phyloP scores from a whole-genome alignment of 2,888 invertebrate genomes.

The Alsophila aescularia region DNA sequence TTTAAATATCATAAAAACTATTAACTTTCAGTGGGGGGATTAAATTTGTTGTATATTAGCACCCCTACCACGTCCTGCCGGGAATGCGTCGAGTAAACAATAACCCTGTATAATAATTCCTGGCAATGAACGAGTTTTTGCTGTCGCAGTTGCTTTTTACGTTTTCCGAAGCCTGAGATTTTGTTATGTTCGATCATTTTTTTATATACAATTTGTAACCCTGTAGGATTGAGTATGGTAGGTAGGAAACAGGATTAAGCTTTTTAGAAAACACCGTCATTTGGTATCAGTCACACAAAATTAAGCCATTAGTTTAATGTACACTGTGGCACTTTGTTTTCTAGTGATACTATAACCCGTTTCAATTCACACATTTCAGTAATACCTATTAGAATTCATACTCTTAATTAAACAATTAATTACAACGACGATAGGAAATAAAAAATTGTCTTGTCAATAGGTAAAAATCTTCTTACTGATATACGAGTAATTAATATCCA shows the following conservation, averaged over 20 bases:
- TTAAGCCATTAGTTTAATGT: conserved; percentile 27
- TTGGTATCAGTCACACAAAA: conserved; percentile 46
- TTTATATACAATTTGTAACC: conserved; percentile 20
- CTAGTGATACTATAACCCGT: conserved; percentile 32
- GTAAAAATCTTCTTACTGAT: no score
- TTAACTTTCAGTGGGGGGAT: no score
- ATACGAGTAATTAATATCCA: no score
- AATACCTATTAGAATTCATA: not conserved
- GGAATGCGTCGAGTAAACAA: no score
- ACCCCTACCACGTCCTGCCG: no score
- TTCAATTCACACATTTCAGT: not conserved
- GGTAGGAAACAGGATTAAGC: conserved; percentile 43
- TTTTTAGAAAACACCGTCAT: conserved; percentile 69
- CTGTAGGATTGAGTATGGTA: conserved; percentile 37
- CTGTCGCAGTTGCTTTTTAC: no score
- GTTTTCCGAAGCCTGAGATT: not conserved
- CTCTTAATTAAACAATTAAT: not conserved
- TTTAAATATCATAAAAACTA: no score
- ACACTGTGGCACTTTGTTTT: conserved; percentile 49
- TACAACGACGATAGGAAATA: no score
- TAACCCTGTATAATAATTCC: no score
- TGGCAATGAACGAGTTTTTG: no score
- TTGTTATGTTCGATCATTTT: conserved; percentile 11
- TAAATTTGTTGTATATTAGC: no score
- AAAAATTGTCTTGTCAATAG: no score